Evolutionary conservation across 37 sponge, comb jelly and placozoan genomes (phyloP).

Genomic region (Eunapius fragilis): DNA sequence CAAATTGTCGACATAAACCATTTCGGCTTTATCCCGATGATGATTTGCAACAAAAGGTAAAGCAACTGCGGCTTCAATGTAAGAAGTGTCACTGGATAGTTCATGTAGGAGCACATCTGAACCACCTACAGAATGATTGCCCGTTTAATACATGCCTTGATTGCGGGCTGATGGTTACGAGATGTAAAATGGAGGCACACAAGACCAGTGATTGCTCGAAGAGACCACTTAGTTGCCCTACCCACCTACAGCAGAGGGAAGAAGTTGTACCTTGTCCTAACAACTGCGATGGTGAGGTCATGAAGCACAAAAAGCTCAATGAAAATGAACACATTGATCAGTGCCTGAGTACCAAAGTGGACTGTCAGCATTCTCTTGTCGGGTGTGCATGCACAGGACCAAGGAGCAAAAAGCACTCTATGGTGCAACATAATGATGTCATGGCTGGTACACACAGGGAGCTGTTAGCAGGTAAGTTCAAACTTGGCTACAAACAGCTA

Average conservation of each 20-base stretch:
- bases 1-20: too few relatives aligned
- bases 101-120: too few relatives aligned
- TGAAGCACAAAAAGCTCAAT: neutral
- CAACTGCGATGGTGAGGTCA: neutral
- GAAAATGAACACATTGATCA: neutral
- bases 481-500: neutral
- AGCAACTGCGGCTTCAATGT: too few relatives aligned
- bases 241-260: neutral
- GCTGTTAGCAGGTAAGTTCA: neutral
- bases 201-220: neutral
- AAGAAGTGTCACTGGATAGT: too few relatives aligned
- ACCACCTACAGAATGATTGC: too few relatives aligned
- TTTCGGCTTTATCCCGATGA: too few relatives aligned
- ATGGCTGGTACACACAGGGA: neutral
- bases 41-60: too few relatives aligned
- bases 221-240: conserved; percentile 37
- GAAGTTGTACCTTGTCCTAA: conserved; percentile 34
- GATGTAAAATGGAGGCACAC: neutral
- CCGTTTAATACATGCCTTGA: neutral
- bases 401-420: neutral
- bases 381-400: conserved; percentile 3
- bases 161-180: neutral
- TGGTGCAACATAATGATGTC: neutral
- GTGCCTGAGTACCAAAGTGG: neutral
- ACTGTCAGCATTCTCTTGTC: neutral